phyloP scores from a whole-genome alignment of 2,888 invertebrate genomes.

The Pachymerium ferrugineum region DNA sequence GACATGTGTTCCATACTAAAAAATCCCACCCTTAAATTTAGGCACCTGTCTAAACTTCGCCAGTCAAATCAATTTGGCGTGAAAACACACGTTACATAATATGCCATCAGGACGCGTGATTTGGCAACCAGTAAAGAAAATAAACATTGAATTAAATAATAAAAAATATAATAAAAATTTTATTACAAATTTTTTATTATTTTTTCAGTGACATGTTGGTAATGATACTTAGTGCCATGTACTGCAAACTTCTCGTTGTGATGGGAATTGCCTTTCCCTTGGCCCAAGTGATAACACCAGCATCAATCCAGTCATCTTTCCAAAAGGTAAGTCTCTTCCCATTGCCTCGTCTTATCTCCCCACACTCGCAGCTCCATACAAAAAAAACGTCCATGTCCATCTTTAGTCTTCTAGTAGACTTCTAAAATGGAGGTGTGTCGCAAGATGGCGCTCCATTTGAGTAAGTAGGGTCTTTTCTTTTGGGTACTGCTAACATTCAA shows the following conservation, averaged over 20 bases:
- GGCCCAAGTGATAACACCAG: conserved; percentile 93
- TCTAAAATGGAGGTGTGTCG: not conserved
- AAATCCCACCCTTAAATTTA: no score
- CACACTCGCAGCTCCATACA: not conserved
- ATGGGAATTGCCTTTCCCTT: conserved; percentile 94
- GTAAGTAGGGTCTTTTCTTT: not conserved
- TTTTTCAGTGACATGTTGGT: conserved; percentile 73
- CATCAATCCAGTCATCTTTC: conserved; percentile 85
- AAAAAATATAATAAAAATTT: no score
- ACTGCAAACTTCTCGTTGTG: conserved; percentile 86
- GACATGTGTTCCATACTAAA: no score
- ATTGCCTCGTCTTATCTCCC: not conserved
- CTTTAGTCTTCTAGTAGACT: not conserved
- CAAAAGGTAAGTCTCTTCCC: conserved; percentile 64
- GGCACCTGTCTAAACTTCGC: no score
- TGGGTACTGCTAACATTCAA: no score
- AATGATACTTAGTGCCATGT: conserved; percentile 83
- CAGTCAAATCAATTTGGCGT: no score
- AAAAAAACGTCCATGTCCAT: not conserved
- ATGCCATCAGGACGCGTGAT: no score
- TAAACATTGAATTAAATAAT: not conserved
- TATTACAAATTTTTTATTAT: conserved; percentile 33
- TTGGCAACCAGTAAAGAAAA: no score
- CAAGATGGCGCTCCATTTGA: not conserved
- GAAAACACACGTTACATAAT: no score